A percentile compares a stretch with the other conserved stretches of the same genome.
Conservation (phyloP, 2,888 invertebrate genomes). For the Orthosia gracilis region DNA sequence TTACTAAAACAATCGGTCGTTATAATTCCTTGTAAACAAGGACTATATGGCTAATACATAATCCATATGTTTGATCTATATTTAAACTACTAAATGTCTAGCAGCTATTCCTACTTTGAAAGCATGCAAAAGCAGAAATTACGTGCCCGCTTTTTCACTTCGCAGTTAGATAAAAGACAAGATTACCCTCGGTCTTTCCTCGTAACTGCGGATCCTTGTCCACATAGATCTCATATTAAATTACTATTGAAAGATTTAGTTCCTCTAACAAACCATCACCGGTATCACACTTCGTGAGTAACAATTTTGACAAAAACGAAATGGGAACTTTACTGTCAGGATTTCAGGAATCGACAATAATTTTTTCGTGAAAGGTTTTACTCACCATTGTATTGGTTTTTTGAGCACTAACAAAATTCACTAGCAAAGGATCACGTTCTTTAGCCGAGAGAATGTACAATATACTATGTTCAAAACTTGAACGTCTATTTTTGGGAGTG, state of each 20-base stretch:
- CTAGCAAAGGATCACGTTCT: conserved; percentile 61
- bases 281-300: conserved; percentile 9
- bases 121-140: conserved; percentile 14
- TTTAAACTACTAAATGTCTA: conserved; percentile 1
- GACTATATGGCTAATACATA: background rate
- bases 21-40: background rate
- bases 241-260: conserved; percentile 9
- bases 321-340: conserved; percentile 39
- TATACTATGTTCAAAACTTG: conserved; percentile 79
- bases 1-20: background rate
- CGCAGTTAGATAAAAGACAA: background rate
- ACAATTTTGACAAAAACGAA: conserved; percentile 41
- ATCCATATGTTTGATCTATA: conserved; percentile 21
- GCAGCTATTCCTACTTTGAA: conserved; percentile 1
- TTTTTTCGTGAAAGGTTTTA: conserved; percentile 60
- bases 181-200: conserved; percentile 62
- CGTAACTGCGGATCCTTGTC: conserved; percentile 77
- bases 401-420: conserved; percentile 43
- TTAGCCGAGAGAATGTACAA: conserved; percentile 64
- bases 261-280: background rate
- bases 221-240: conserved; percentile 80
- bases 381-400: conserved; percentile 70
- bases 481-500: conserved; percentile 86
- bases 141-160: conserved; percentile 12
- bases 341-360: conserved; percentile 33